Evolutionary conservation across 2,797 vertebrate genomes (phyloP).

Genomic region (Pipistrellus pipistrellus): DNA sequence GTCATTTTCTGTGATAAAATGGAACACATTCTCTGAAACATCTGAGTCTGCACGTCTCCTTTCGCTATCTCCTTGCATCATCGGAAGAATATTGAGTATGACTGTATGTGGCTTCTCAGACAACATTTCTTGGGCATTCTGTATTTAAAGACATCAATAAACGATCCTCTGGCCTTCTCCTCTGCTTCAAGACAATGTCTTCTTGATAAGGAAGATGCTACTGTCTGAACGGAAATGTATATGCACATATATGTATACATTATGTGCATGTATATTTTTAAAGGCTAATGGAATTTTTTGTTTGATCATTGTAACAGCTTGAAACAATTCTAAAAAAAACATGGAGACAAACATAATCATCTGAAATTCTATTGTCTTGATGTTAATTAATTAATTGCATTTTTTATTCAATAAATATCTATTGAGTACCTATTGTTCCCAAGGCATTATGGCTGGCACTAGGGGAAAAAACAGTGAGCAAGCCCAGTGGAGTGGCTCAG

Average conservation of each 20-base stretch:
- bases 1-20: constrained; percentile 2
- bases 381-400: not conserved
- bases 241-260: too few relatives aligned
- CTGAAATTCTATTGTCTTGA: not conserved
- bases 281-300: not conserved
- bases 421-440: not conserved
- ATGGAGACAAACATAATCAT: not conserved
- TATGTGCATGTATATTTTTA: not conserved
- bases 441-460: not conserved
- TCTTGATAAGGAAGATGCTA: not conserved
- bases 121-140: not conserved
- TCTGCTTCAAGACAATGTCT: not conserved
- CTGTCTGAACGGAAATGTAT: not conserved
- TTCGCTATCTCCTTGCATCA: not conserved
- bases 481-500: not conserved
- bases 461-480: too few relatives aligned
- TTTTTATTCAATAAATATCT: not conserved
- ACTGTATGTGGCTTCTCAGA: not conserved
- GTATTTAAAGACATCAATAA: not conserved
- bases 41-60: not conserved
- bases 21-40: not conserved
- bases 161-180: not conserved
- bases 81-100: not conserved
- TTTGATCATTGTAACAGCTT: constrained; percentile 9
- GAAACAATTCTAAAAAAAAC: constrained; percentile 33